Evolutionary conservation across 2,797 vertebrate species (phyloP), one percentile per base, ranked within the genome.

Genomic region (Morelia viridis): DNA sequence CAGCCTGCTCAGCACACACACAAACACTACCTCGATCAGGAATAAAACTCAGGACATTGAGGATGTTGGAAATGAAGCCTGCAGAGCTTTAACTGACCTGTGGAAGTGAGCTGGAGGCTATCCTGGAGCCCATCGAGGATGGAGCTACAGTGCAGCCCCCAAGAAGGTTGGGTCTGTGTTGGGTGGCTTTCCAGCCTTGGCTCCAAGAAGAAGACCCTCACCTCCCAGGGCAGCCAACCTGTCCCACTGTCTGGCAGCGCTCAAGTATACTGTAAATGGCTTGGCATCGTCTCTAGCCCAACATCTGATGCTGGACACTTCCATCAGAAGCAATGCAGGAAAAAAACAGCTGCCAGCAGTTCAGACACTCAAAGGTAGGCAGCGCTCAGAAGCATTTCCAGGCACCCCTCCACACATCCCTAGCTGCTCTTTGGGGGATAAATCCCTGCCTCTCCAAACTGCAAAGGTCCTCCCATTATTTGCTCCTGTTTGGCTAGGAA

Each of bases 381-480:
- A 28, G 11, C n/a, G 10, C 7, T 56, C 15, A 3, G 71, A 15
- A 41, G 41, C 17, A 22, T 26, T 71, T 57, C 28, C 50, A 57
- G 28, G 4, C 8, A 17, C 13, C 8, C 17, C 7, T 26, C 41
- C 46, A 56, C 65, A 71, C 15, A 35, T 7, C n/a, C 9, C 26
- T 65, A 5, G 53, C 10, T 28, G 24, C 12, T 8, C 11, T 35
- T 35, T 19, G 17, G 31, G 41, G 17, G 31, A 22, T 76, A 41
- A 0, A 1, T 76, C 31, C 31, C 3, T 10, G 0, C 5, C 11
- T 58, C 3, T 31, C 7, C 12, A 26, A 24, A 2, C 24, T 2
- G 4, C 46, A 86, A 35, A 35, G 53, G 26, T 22, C 85, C 10
- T 31, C n/a, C 1, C 0, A 4, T 31, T 58, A 76, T 89, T 56